Evolutionary conservation across 2,888 invertebrate species (phyloP).

Genomic region (Lucinisca nassula): DNA sequence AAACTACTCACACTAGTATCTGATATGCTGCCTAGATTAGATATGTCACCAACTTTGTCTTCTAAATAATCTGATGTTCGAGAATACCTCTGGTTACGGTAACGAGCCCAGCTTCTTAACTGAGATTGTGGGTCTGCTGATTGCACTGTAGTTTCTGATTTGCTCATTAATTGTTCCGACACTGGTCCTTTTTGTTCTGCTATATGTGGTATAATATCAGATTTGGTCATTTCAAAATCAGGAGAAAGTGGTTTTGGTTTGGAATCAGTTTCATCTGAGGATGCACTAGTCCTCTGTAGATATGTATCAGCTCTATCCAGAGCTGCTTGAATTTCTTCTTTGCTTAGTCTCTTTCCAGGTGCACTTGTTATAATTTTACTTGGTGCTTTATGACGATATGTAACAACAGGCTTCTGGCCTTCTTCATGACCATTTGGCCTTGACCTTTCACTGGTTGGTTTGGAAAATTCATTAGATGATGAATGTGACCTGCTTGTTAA

Average conservation of each 20-base stretch:
- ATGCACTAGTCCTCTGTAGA: slow-evolving; percentile 67
- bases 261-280: slow-evolving; percentile 63
- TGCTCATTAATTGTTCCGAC: slow-evolving; percentile 58
- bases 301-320: slow-evolving; percentile 81
- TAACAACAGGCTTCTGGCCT: slow-evolving; percentile 36
- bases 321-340: slow-evolving; percentile 82
- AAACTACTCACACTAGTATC: slow-evolving; percentile 70
- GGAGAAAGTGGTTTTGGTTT: slow-evolving; percentile 61
- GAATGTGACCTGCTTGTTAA: slow-evolving; percentile 45
- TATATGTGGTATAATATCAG: slow-evolving; percentile 50
- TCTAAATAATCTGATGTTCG: slow-evolving; percentile 65
- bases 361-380: slow-evolving; percentile 45
- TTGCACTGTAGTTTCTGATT: slow-evolving; percentile 53
- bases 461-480: slow-evolving; percentile 21
- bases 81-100: slow-evolving; percentile 64
- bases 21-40: slow-evolving; percentile 70
- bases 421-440: slow-evolving; percentile 35
- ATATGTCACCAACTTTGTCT: slow-evolving; percentile 68
- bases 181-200: slow-evolving; percentile 22
- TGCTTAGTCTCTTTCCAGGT: slow-evolving; percentile 76
- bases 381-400: slow-evolving; percentile 39
- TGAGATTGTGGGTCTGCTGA: slow-evolving; percentile 41
- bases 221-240: slow-evolving; percentile 44
- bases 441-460: slow-evolving; percentile 24
- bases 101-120: slow-evolving; percentile 68